Evolutionary conservation across 2,113 vertebrate genomes (phyloP), one percentile per base, ranked within the genome.

Genomic region (Etheostoma spectabile): DNA sequence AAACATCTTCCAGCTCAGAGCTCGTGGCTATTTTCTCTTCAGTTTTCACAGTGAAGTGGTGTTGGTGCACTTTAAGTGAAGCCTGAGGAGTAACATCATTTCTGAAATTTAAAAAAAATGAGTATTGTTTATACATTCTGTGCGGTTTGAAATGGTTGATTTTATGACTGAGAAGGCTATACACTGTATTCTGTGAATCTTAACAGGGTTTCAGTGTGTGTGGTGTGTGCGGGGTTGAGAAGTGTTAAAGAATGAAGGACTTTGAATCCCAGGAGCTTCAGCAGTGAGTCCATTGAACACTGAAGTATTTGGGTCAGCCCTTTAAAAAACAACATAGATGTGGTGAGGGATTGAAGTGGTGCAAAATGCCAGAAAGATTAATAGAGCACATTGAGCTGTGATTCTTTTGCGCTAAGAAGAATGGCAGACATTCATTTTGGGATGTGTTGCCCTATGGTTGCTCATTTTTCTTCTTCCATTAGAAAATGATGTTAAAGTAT

Each of bases 261-360:
- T 91, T 90, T 88, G 79, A 91, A 78, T 91, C 82, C 80, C 86
- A 85, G 85, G 91, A 91, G 89, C 83, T 89, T 92, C 77, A 59
- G 79, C 82, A 84, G 89, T 74, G 74, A 90, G 85, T 88, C 90
- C 85, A 79, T 89, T 79, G 74, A 90, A 86, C 73, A 88, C 76
- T 73, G 51, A 84, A 85, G 89, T 92, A 94, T 95, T 91, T 94
- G 89, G 93, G 93, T 93, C 92, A 94, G 74, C 69, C 86, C 85
- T 88, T 88, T 86, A 91, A 89, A 89, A 93, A 89, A 88, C 82
- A 79, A 87, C 75, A 80, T 81, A 83, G 83, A 87, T 86, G 78
- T 78, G 75, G 72, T 84, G 89, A 66, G 87, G 85, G 79, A 92
- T 80, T 86, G 89, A 91, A 88, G 82, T 84, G 85, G 59, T 83